A percentile compares a stretch with the other conserved stretches of the same genome.
Evolutionary conservation across 2,888 invertebrate species (phyloP).

Genomic region (Philhelius pedissequus): DNA sequence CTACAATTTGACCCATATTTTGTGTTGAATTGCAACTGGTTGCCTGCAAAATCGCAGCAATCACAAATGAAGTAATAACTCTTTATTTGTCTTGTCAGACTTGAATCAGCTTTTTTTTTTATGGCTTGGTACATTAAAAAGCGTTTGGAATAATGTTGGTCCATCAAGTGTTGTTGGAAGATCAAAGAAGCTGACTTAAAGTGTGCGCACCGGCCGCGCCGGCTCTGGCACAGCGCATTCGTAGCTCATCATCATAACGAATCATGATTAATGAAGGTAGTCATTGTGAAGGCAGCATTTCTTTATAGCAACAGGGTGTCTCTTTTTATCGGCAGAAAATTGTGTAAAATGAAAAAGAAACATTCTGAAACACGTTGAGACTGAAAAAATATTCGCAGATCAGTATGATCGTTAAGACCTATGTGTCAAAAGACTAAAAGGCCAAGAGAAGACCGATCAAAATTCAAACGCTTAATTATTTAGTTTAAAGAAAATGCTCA

Average conservation of each 20-base stretch:
- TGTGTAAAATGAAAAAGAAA: neutral
- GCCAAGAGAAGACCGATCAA: too few species aligned
- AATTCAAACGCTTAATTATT: too few species aligned
- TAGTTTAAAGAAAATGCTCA: too few species aligned
- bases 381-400: too few species aligned
- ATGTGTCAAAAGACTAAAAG: too few species aligned
- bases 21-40: neutral
- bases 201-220: conserved; percentile 45
- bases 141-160: neutral
- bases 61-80: conserved; percentile 42
- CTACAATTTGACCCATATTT: conserved; percentile 46
- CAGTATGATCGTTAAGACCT: too few species aligned
- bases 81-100: conserved; percentile 3
- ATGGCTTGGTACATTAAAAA: neutral
- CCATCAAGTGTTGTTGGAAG: conserved; percentile 20
- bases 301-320: neutral
- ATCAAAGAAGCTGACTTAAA: conserved; percentile 46
- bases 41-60: neutral
- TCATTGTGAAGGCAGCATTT: conserved; percentile 1
- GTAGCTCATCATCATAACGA: conserved; percentile 58
- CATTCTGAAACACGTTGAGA: too few species aligned
- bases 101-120: conserved; percentile 4
- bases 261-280: conserved; percentile 51
- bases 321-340: neutral
- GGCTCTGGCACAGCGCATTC: conserved; percentile 55